Evolutionary conservation across 2,113 vertebrate species (phyloP).

Genomic region (Stegastes partitus): DNA sequence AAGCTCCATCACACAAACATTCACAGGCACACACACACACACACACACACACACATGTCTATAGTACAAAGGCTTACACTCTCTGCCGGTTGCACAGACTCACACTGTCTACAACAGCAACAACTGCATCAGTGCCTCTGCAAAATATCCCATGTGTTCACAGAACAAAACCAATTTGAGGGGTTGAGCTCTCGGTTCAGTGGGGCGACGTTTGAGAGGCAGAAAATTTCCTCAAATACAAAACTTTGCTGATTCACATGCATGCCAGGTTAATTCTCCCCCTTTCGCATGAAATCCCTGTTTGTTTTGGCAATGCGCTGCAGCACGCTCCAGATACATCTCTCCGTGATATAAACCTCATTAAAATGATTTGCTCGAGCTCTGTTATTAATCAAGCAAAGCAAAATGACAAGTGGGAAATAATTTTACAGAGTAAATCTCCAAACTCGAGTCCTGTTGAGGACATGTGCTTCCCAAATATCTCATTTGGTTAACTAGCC

Average conservation of each 20-base stretch:
- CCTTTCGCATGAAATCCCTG: conserved; percentile 37
- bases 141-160: conserved; percentile 41
- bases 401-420: conserved; percentile 60
- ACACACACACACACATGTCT: background rate
- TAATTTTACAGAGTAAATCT: conserved; percentile 38
- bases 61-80: conserved; percentile 5
- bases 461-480: conserved; percentile 6
- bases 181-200: conserved; percentile 21
- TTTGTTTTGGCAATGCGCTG: conserved; percentile 54
- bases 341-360: conserved; percentile 51
- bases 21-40: background rate
- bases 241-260: conserved; percentile 19
- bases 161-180: conserved; percentile 40
- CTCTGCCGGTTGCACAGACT: conserved; percentile 5
- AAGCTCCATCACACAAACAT: conserved; percentile 33
- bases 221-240: conserved; percentile 47
- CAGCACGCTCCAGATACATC: conserved; percentile 24
- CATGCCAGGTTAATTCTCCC: conserved; percentile 40
- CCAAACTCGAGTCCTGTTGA: conserved; percentile 35
- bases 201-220: conserved; percentile 16
- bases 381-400: conserved; percentile 61
- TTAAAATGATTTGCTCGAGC: conserved; percentile 64
- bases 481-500: conserved; percentile 37
- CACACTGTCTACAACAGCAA: conserved; percentile 10
- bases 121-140: conserved; percentile 19